Evolutionary conservation across 2,888 invertebrate species (phyloP).

Genomic region (Panzeria rudis): DNA sequence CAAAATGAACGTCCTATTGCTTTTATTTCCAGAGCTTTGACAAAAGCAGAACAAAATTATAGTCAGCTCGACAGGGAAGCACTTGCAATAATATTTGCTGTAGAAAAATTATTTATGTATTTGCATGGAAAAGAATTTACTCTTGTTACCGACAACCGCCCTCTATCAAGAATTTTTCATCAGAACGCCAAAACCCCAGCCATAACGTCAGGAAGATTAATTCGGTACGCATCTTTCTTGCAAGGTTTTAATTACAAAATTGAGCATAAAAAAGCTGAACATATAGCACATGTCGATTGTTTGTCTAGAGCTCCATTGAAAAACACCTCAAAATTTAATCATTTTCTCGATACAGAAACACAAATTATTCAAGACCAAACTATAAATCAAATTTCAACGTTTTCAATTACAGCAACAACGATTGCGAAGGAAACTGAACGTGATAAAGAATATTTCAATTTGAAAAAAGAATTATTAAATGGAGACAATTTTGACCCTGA

Average conservation of each 20-base stretch:
- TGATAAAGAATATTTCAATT: slow-evolving; percentile 27
- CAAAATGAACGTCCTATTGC: slow-evolving; percentile 12
- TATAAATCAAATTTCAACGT: slow-evolving; percentile 54
- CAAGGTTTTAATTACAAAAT: slow-evolving; percentile 63
- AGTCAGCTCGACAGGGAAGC: slow-evolving; percentile 46
- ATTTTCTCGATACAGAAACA: slow-evolving; percentile 32
- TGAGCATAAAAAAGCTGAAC: not conserved
- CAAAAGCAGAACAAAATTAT: slow-evolving; percentile 38
- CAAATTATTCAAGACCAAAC: slow-evolving; percentile 33
- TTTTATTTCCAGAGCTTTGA: slow-evolving; percentile 31
- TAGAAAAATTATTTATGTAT: not conserved
- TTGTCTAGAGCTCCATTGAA: slow-evolving; percentile 63
- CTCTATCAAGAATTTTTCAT: slow-evolving; percentile 59
- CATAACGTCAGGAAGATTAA: slow-evolving; percentile 62
- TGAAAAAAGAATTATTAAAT: slow-evolving; percentile 21
- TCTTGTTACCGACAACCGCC: slow-evolving; percentile 34
- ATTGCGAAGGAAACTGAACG: slow-evolving; percentile 34
- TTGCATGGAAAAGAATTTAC: slow-evolving; percentile 3
- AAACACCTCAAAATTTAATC: not conserved
- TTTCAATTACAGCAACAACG: slow-evolving; percentile 38
- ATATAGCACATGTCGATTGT: slow-evolving; percentile 47
- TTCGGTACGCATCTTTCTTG: slow-evolving; percentile 57
- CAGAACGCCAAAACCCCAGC: slow-evolving; percentile 58
- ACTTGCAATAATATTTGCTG: not conserved
- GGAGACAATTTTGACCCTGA: slow-evolving; percentile 48